phyloP scores from a whole-genome alignment of 2,888 invertebrate species.

The Drosophila helvetica region DNA sequence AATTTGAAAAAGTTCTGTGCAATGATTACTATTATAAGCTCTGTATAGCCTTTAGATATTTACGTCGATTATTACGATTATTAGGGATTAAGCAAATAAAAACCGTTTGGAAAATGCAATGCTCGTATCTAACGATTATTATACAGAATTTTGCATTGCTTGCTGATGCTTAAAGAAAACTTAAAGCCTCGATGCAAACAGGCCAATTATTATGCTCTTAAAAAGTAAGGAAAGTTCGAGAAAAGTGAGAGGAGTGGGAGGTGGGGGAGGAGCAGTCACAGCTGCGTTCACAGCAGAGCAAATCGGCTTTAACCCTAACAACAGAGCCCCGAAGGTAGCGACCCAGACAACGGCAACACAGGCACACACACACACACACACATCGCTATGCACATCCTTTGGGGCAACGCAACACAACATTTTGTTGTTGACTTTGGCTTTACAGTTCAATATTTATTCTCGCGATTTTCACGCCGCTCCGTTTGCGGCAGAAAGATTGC shows the following conservation, averaged over 20 bases:
- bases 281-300: slow-evolving; percentile 47
- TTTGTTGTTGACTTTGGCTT: slow-evolving; percentile 78
- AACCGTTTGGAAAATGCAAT: neutral
- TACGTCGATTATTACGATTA: too few species aligned
- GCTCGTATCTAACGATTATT: neutral
- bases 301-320: slow-evolving; percentile 38
- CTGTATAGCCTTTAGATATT: too few species aligned
- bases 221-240: neutral
- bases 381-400: slow-evolving; percentile 34
- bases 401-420: slow-evolving; percentile 12
- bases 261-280: slow-evolving; percentile 41
- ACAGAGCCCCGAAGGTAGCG: slow-evolving; percentile 32
- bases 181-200: slow-evolving; percentile 40
- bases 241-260: neutral
- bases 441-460: slow-evolving; percentile 82
- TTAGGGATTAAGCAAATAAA: too few species aligned
- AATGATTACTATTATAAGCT: too few species aligned
- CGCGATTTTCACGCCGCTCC: slow-evolving; percentile 79
- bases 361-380: slow-evolving; percentile 7
- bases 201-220: slow-evolving; percentile 47
- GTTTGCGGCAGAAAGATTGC: slow-evolving; percentile 62
- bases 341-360: slow-evolving; percentile 10
- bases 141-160: neutral
- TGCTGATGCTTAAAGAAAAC: slow-evolving; percentile 22
- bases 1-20: too few species aligned